These are phyloP conservation scores for Cyanoderma ruficeps DNA, from an alignment of 2,113 vertebrate genomes.

Conservation along the genomic window DNA sequence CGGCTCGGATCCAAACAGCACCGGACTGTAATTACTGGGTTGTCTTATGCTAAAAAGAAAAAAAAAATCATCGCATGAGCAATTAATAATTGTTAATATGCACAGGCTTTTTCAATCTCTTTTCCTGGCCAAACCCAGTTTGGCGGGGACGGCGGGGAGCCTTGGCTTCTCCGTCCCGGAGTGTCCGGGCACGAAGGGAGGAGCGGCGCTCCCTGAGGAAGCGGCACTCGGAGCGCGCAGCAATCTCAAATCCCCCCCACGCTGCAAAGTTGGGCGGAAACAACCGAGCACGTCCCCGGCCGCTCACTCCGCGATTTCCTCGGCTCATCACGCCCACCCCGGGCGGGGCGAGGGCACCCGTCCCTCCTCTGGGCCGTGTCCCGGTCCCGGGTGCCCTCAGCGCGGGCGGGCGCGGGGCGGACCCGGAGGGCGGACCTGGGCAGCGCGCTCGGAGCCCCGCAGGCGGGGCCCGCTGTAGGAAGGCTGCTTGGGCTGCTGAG, in stretches of 20 bases:
- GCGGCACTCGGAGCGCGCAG: rapidly evolving
- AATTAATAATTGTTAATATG: not conserved
- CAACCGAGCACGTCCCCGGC: rapidly evolving
- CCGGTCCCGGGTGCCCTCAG: not conserved
- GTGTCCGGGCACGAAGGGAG: not conserved
- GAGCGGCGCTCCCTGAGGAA: rapidly evolving
- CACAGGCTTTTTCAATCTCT: not conserved
- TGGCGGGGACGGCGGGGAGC: not conserved
- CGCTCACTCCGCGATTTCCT: rapidly evolving
- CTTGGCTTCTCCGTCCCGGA: not conserved
- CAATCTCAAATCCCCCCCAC: rapidly evolving
- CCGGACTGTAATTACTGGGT: not conserved
- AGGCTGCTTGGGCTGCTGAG: not conserved
- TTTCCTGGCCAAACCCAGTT: not conserved
- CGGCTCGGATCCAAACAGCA: not conserved
- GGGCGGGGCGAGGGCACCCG: not conserved
- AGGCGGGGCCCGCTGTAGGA: not conserved
- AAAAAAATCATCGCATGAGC: not conserved
- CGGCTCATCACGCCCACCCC: no score
- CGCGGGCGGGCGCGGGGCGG: not conserved
- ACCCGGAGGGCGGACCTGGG: not conserved
- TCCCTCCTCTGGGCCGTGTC: not conserved
- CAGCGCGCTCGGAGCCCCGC: not conserved
- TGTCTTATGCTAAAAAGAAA: not conserved
- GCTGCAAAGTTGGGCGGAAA: not conserved